Evolutionary conservation across 1,140 invertebrate species (phyloP).

Genomic region (Eufriesea mexicana): DNA sequence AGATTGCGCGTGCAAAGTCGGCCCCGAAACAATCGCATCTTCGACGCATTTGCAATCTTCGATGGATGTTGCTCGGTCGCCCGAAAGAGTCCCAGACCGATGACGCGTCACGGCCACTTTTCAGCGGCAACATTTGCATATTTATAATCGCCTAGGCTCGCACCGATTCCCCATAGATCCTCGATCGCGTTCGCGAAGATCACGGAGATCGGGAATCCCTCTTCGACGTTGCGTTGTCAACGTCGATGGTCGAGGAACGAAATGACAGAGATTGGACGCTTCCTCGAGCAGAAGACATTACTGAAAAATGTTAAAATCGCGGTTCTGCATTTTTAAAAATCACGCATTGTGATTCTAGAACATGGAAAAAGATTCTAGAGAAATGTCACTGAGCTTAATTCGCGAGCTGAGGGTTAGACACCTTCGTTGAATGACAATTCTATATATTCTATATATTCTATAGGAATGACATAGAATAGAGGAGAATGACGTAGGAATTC

Average conservation of each 20-base stretch:
- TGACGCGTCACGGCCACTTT: neutral
- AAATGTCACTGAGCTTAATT: no score
- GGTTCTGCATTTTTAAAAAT: no score
- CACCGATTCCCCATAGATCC: no score
- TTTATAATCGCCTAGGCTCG: neutral
- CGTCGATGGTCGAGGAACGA: conserved; percentile 38
- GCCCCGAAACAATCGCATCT: conserved; percentile 13
- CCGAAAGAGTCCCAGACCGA: no score
- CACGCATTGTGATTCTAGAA: no score
- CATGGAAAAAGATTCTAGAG: no score
- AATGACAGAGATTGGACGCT: conserved; percentile 52
- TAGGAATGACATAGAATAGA: no score
- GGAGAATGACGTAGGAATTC: no score
- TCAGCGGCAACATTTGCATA: neutral
- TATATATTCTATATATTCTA: no score
- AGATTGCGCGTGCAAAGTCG: conserved; percentile 46
- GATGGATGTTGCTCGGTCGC: neutral
- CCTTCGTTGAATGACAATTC: no score
- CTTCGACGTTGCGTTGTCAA: neutral
- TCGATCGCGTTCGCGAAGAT: no score
- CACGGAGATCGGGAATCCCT: conserved; percentile 17
- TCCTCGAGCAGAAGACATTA: conserved; percentile 55
- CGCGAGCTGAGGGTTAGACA: no score
- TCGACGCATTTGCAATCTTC: neutral
- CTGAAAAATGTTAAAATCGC: conserved; percentile 31